phyloP scores from a whole-genome alignment of 2,113 vertebrate genomes.

The Ceratotherium simum region DNA sequence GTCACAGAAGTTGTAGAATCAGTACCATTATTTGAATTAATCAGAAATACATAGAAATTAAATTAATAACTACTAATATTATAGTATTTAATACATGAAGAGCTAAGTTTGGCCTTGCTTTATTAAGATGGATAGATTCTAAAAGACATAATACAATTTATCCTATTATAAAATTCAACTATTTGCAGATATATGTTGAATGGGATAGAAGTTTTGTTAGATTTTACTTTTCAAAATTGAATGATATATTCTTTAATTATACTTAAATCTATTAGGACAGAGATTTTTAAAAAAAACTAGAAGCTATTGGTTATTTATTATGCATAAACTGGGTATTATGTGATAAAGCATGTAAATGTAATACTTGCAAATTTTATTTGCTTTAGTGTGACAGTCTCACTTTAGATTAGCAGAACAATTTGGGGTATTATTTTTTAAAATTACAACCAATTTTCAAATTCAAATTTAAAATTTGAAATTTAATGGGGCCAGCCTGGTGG shows the following conservation, averaged over 20 bases:
- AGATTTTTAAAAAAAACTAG: not conserved
- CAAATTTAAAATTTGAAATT: not conserved
- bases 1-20: not conserved
- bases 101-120: not conserved
- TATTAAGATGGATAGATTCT: not conserved
- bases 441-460: not conserved
- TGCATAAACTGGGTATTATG: not conserved
- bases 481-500: too few relatives aligned
- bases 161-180: not conserved
- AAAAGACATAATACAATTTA: not conserved
- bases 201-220: not conserved
- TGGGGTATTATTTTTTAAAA: not conserved
- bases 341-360: not conserved
- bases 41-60: slow-evolving; percentile 12
- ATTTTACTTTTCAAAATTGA: slow-evolving; percentile 17
- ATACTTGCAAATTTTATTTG: not conserved
- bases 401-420: not conserved
- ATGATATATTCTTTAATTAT: not conserved
- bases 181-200: not conserved
- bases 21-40: not conserved
- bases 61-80: not conserved
- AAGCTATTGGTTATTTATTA: not conserved
- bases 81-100: not conserved
- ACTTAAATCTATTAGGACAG: not conserved
- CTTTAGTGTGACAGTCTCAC: not conserved